These are phyloP conservation scores for Bradypus variegatus DNA, from an alignment of 2,797 vertebrate genomes.

Conservation along the genomic window DNA sequence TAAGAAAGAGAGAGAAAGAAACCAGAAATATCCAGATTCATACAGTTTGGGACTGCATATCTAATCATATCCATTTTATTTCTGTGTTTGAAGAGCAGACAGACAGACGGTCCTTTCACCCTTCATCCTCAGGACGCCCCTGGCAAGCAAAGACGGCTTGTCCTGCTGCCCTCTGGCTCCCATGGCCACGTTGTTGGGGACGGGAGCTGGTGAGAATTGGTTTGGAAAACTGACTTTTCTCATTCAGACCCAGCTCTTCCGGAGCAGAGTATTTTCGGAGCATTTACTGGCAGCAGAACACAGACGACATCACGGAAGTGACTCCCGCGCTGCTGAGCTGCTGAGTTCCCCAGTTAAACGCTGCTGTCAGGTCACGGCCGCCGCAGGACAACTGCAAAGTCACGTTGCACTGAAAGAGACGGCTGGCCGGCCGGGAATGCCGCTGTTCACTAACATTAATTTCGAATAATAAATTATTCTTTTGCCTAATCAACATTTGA, in stretches of 20 bases:
- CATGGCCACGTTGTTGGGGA: not conserved
- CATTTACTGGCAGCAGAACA: slow-evolving; percentile 50
- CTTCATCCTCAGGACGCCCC: not conserved
- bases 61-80: not conserved
- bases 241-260: slow-evolving; percentile 59
- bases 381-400: slow-evolving; percentile 30
- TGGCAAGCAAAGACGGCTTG: not conserved
- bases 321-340: slow-evolving; percentile 54
- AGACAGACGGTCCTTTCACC: not conserved
- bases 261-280: slow-evolving; percentile 60
- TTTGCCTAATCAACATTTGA: not conserved
- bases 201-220: slow-evolving; percentile 40
- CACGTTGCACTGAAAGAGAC: not conserved
- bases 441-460: not conserved
- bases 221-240: slow-evolving; percentile 61
- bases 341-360: slow-evolving; percentile 47
- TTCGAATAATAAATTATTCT: not conserved
- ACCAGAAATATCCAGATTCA: not conserved
- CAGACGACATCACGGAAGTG: slow-evolving; percentile 50
- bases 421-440: not conserved
- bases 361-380: not conserved
- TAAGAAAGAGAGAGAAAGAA: not conserved
- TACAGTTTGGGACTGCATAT: not conserved
- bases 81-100: not conserved
- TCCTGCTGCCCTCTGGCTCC: not conserved